Base-by-base conservation (phyloP, 2,113 vertebrate species). In the Pollimyrus isidori region DNA sequence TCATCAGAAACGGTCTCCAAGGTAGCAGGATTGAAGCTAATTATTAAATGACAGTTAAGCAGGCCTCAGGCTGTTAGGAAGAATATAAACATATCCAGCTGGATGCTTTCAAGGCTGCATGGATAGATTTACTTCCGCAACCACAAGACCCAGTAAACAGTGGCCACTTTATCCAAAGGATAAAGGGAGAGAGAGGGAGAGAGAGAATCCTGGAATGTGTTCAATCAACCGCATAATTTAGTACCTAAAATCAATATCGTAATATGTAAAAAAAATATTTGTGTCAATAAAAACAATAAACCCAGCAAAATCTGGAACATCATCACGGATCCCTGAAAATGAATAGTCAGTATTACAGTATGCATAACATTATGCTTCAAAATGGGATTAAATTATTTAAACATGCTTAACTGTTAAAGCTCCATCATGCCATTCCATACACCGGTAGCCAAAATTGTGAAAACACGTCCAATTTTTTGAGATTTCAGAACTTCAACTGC, bases 151-250 rank as follows among this genome's bases (percentile, higher is more conserved):
- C 85, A 82, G 42, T 84, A 46, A 45, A 89, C 73, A 91, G 52
- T n/a, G 45, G 53, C 52, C 52, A 87, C 11, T 65, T 80, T 89
- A 62, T 89, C 69, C 69, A 88, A 23, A 26, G 26, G 62, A 17
- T 56, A 86, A 87, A 88, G 85, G 87, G 65, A 88, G 42, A 13
- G 89, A 86, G 88, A 89, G 80, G 86, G 76, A 87, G 89, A 86
- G 88, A 89, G 80, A 88, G 65, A 88, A 85, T 26, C 53, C 87
- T 76, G 91, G 84, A 69, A 91, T 76, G 82, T 87, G n/a, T 88
- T 89, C 65, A 26, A 49, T 90, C 87, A 88, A 1, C 35, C 35
- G 35, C 35, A 35, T 35, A 35, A 35, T 35, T 35, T 35, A 35
- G 1, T 35, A 35, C 35, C 35, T 35, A 35, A 35, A 35, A 35